Evolutionary conservation across 2,113 vertebrate species (phyloP), one percentile per base, ranked within the genome.

Genomic region (Dromaius novaehollandiae): DNA sequence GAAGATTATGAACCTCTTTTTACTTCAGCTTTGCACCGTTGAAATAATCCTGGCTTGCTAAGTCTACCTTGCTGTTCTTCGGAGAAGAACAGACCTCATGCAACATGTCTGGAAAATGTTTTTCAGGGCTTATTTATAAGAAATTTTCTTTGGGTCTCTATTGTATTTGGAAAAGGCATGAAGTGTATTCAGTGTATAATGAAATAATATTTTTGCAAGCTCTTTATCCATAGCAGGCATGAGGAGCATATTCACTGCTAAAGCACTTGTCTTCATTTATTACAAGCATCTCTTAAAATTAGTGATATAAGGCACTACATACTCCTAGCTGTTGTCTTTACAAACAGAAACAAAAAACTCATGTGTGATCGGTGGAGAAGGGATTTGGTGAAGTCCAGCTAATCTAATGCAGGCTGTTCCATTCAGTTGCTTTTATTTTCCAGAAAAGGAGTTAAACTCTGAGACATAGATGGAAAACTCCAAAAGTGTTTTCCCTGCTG

Each of bases 21-120:
- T 14, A 0, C 11, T 42, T 21, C 53, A 79, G 2, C 70, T 38
- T 7, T 12, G 24, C 16, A 3, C 61, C 18, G 14, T 5, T 30
- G 69, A 30, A 66, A 34, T 15, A 18, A 20, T 51, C 5, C 60
- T 19, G 48, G 30, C 36, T 40, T 44, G 17, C 21, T n/a, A 28
- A 44, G 48, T 26, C 65, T 64, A 36, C 10, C 32, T 15, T 42
- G 21, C 46, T 40, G 11, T 30, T 76, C 58, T 56, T 51, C 34
- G 28, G 53, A 18, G 81, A 65, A 44, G 36, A 68, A 8, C 26
- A 78, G 2, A 0, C 53, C 53, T 25, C 68, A 11, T 55, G 18
- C 9, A n/a, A 0, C 7, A 0, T 2, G 42, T 12, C 46, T 48
- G 53, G 21, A 30, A 48, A 10, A 18, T n/a, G 48, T n/a, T 91